phyloP scores from a whole-genome alignment of 64 coral and sea anemone species.

The Montipora cactus region DNA sequence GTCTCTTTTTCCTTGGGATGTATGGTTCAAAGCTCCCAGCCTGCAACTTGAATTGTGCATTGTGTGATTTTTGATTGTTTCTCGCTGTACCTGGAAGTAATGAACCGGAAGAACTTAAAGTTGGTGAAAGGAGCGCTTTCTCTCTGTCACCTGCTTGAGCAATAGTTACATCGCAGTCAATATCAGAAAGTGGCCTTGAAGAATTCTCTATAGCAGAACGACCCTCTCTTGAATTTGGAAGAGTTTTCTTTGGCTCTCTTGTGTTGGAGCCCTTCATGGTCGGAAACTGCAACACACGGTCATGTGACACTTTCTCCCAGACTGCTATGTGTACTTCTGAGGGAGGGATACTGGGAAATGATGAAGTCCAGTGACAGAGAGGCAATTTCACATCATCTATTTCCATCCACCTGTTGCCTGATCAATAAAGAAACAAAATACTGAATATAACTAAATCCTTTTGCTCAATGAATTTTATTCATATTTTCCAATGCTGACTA shows the following conservation, averaged over 20 bases:
- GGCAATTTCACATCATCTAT: conserved; percentile 82
- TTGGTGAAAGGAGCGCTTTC: not conserved
- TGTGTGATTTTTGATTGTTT: not conserved
- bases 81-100: not conserved
- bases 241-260: not conserved
- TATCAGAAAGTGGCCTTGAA: not conserved
- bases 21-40: conserved; percentile 81
- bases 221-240: not conserved
- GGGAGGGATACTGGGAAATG: conserved; percentile 32
- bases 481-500: no score
- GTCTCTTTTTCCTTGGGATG: conserved; percentile 71
- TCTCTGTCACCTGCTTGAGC: not conserved
- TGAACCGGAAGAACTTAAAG: not conserved
- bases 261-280: not conserved
- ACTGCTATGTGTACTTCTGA: conserved; percentile 79
- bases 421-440: not conserved
- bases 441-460: not conserved
- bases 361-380: conserved; percentile 44
- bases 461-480: not conserved
- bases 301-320: conserved; percentile 64
- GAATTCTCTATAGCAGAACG: not conserved
- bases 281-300: not conserved
- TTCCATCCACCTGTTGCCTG: conserved; percentile 88
- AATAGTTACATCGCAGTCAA: not conserved
- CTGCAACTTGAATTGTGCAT: conserved; percentile 16